A percentile compares a stretch with the other conserved stretches of the same genome.
Evolutionary conservation across 1,140 invertebrate species (phyloP).

Genomic region (Eumaeus atala): DNA sequence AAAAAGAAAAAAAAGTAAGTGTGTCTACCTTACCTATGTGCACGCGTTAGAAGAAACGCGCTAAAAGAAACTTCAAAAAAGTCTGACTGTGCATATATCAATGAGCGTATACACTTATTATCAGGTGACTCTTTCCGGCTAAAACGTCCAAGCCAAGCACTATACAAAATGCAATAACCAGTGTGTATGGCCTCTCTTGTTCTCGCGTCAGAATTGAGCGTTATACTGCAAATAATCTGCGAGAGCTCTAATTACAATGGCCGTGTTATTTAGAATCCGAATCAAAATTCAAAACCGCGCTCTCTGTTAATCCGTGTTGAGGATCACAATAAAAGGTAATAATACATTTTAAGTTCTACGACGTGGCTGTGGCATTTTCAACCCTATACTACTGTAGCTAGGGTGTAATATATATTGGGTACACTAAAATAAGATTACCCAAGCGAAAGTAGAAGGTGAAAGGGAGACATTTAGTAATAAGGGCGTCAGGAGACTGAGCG

Average conservation of each 20-base stretch:
- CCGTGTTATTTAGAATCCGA: slow-evolving; percentile 57
- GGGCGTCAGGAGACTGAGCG: background rate
- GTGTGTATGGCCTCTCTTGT: background rate
- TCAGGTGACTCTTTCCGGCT: background rate
- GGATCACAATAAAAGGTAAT: slow-evolving; percentile 74
- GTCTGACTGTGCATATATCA: background rate
- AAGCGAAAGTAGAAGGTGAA: slow-evolving; percentile 73
- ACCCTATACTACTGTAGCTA: slow-evolving; percentile 36
- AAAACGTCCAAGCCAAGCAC: background rate
- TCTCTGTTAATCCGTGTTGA: slow-evolving; percentile 71
- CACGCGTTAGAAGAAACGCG: too few species aligned
- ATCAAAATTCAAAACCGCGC: slow-evolving; percentile 74
- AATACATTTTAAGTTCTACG: slow-evolving; percentile 68
- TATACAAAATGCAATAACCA: background rate
- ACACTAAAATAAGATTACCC: slow-evolving; percentile 68
- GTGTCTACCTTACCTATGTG: too few species aligned
- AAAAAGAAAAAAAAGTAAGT: too few species aligned
- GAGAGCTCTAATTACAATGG: slow-evolving; percentile 58
- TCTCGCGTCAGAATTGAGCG: slow-evolving; percentile 40
- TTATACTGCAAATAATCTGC: slow-evolving; percentile 42
- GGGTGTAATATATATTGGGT: slow-evolving; percentile 39
- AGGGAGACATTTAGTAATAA: slow-evolving; percentile 67
- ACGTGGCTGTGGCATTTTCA: slow-evolving; percentile 33
- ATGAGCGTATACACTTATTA: background rate
- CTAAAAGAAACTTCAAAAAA: too few species aligned